Evolutionary conservation across 2,888 invertebrate species (phyloP).

Genomic region (Trachelus iudaicus): DNA sequence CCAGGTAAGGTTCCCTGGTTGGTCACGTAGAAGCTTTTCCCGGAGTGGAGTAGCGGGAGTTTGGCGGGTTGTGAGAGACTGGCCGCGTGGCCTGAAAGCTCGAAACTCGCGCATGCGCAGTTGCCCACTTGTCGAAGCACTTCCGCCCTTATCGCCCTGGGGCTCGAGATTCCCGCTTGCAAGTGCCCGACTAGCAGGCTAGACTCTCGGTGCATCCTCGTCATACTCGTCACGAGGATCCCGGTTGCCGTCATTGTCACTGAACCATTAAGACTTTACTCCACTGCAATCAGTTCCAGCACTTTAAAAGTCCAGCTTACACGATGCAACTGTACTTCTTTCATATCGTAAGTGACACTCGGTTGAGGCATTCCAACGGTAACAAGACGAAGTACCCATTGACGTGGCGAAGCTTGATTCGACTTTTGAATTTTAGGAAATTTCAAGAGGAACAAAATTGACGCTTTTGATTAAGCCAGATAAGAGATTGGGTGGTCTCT

Average conservation of each 20-base stretch:
- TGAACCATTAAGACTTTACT: neutral
- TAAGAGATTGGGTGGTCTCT: neutral
- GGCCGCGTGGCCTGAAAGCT: constrained; percentile 60
- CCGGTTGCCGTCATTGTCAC: neutral
- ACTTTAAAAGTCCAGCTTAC: neutral
- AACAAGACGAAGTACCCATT: neutral
- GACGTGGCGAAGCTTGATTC: neutral
- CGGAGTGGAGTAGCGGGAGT: constrained; percentile 34
- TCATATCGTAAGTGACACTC: neutral
- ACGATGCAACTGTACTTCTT: neutral
- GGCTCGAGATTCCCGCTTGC: neutral
- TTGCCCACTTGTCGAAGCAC: constrained; percentile 23
- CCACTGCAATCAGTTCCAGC: neutral
- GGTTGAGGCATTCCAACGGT: neutral
- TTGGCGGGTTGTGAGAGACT: constrained; percentile 61
- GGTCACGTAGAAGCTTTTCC: neutral
- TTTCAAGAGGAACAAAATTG: neutral
- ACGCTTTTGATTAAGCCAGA: neutral
- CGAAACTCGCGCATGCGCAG: constrained; percentile 47
- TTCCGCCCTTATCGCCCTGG: constrained; percentile 3
- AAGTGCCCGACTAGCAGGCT: neutral
- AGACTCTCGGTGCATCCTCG: neutral
- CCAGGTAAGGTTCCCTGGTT: neutral
- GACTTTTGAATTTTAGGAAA: neutral
- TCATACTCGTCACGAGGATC: neutral